These are phyloP conservation scores for Phoebastria nigripes DNA, from an alignment of 2,797 vertebrate genomes.

Conservation along the genomic window DNA sequence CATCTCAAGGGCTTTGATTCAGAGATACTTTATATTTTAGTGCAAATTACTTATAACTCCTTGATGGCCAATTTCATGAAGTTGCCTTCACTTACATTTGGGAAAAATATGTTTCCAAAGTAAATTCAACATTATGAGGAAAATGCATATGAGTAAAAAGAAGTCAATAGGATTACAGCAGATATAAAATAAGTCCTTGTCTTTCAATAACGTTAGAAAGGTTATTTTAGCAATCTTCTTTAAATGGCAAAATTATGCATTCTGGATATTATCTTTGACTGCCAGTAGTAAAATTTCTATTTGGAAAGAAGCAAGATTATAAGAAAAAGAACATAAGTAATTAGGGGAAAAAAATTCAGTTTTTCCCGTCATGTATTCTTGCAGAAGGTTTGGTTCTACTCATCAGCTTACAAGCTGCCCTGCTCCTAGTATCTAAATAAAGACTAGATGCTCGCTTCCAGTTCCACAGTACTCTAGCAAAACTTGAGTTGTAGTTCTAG, in stretches of 20 bases:
- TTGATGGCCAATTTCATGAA: not conserved
- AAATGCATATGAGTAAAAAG: not conserved
- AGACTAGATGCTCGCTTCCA: not conserved
- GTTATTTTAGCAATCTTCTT: not conserved
- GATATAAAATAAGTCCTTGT: not conserved
- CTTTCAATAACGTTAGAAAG: not conserved
- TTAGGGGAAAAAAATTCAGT: accelerated
- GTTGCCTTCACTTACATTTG: not conserved
- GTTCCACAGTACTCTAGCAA: not conserved
- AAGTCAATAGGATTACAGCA: not conserved
- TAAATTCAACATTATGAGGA: not conserved
- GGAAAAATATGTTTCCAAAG: not conserved
- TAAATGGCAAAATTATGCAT: not conserved
- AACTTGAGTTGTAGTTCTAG: not conserved
- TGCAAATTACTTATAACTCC: not conserved
- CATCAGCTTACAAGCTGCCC: not conserved
- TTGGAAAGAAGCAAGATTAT: not conserved
- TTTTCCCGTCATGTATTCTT: not conserved
- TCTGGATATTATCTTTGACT: not conserved
- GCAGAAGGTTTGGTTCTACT: not conserved
- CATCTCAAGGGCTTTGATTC: not conserved
- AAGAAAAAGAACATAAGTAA: not conserved
- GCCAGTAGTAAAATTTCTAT: not conserved
- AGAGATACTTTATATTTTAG: not conserved
- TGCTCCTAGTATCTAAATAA: not conserved